Base-by-base conservation (phyloP, 2,797 vertebrate genomes). In the Gambusia yucatana region DNA sequence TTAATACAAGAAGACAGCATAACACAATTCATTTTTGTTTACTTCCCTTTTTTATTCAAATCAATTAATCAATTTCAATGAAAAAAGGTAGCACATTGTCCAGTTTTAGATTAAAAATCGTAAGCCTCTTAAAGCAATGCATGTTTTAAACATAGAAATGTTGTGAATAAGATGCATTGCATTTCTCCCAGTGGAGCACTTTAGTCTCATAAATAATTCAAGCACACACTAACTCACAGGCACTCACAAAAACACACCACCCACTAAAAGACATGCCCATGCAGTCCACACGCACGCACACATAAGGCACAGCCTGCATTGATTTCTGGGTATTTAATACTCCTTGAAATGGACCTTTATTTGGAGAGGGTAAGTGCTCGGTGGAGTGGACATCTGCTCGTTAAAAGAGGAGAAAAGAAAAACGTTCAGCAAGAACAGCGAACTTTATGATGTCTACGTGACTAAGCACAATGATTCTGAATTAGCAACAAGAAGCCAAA, bases 201-300 rank as follows among this genome's bases (percentile, higher is more conserved):
- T 95, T 82, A 86, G 85, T 74, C 77, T 92, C 79, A 90, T 94
- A 82, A 92, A 94, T 95, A 88, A 93, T 95, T 93, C 87, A 93
- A 84, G 72, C 70, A 72, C 77, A 55, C 80, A 82, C 82, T 78
- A 86, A 88, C 82, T 82, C 87, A 84, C 78, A 80, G 77, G 79
- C 85, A 77, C 80, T 77, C 81, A 57, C 72, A 77, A 76, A 90
- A 74, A 81, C 84, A 79, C 17, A 17, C 77, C 72, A 75, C 72
- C 44, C 73, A 79, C 83, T 78, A 81, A 87, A 86, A 80, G 79
- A 77, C 80, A 76, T 79, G 39, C 77, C 75, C 75, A 73, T 14
- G 7, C 73, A 36, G 28, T 43, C 3, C 73, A 48, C 52, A 75
- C 46, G 75, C n/a, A 16, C 46, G 17, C 80, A 63, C 73, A 25